Evolutionary conservation across 1,140 invertebrate species (phyloP), one percentile per base, ranked within the genome.

Genomic region (Pseudomyrmex gracilis): DNA sequence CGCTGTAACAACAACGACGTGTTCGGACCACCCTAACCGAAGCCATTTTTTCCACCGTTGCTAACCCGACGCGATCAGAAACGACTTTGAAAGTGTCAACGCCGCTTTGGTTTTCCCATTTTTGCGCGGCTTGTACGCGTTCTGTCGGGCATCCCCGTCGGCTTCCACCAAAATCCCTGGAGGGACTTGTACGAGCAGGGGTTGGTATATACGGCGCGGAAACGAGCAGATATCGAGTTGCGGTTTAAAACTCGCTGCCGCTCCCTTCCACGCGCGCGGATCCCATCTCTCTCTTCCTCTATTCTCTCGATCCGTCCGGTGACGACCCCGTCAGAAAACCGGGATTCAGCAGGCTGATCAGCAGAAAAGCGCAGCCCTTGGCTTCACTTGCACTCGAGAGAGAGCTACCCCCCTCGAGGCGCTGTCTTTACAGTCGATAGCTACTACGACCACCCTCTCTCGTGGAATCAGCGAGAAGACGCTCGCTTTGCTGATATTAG

Each of bases 141-240:
- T 57, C 83, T 80, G 49, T 61, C 66, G 74, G 67, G 83, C 73
- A 90, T 84, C 92, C 91, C 90, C 82, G 34, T 82, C 73, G 82
- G 90, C 90, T 90, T 86, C 85, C 85, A 84, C 34, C 84, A 84
- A 85, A 90, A 88, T 92, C 90, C 92, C 91, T 17, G 63, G 73
- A 88, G 91, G 90, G 89, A 91, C 83, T 73, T 68, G 84, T 58
- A 76, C 51, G 83, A 88, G 84, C 87, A 77, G 82, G 86, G 87
- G 82, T 83, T 90, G 88, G 91, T 89, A 92, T 34, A 34, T 91
- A 89, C 85, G 85, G 84, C 80, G 73, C 85, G 86, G 88, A 87
- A 94, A 91, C 87, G 90, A 91, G 91, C 90, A 89, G 91, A 94
- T 93, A 94, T 93, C 90, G 92, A 87, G 85, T 90, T 93, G 93